Conservation (phyloP, 1,140 invertebrate genomes). For the Diprion similis region DNA sequence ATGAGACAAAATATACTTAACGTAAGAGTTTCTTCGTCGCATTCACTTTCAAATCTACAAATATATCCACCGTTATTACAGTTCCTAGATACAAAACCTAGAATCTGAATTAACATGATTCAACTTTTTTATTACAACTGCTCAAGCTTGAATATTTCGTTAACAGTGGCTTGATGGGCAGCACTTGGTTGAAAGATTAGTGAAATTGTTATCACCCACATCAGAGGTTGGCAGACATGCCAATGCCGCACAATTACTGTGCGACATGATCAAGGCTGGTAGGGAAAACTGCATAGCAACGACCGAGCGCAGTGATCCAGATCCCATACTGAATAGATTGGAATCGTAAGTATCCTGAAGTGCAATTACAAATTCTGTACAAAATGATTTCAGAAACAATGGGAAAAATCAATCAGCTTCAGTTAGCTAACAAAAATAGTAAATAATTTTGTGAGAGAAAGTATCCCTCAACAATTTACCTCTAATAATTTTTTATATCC, state of each 20-base stretch:
- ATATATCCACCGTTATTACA: slow-evolving; percentile 21
- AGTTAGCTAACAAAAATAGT: too few species aligned
- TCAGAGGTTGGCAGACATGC: slow-evolving; percentile 77
- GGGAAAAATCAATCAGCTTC: too few species aligned
- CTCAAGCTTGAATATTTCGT: slow-evolving; percentile 27
- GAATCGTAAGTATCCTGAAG: slow-evolving; percentile 70
- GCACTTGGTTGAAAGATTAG: slow-evolving; percentile 82
- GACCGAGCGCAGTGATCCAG: slow-evolving; percentile 66
- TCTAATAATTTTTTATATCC: slow-evolving; percentile 9
- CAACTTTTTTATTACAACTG: slow-evolving; percentile 21
- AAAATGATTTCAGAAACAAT: slow-evolving; percentile 37
- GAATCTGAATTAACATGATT: slow-evolving; percentile 14
- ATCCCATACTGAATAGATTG: slow-evolving; percentile 73
- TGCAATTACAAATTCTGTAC: slow-evolving; percentile 42
- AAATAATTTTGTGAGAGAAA: too few species aligned
- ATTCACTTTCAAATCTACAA: background rate
- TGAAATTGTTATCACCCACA: slow-evolving; percentile 79
- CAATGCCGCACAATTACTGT: slow-evolving; percentile 83
- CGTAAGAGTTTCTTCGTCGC: slow-evolving; percentile 64
- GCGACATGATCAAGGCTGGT: slow-evolving; percentile 78
- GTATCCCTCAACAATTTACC: too few species aligned
- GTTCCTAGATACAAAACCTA: background rate
- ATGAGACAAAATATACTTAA: slow-evolving; percentile 82
- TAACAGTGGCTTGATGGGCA: slow-evolving; percentile 90
- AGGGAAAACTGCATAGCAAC: slow-evolving; percentile 70